phyloP scores from a whole-genome alignment of 2,113 vertebrate genomes.

The Danio rerio region DNA sequence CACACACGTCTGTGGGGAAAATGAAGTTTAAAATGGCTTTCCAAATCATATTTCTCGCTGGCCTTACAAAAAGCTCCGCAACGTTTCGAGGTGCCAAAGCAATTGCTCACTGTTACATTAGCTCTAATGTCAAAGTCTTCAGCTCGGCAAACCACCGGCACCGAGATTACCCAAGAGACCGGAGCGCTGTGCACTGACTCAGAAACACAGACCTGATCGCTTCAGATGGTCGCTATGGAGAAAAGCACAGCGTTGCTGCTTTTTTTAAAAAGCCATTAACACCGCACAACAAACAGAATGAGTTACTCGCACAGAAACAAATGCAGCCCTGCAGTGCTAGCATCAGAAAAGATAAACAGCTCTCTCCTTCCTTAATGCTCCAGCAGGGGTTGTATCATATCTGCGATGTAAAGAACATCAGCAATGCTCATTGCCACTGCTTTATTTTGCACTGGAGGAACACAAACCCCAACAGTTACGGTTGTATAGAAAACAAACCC shows the following conservation, averaged over 20 bases:
- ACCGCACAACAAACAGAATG: conserved; percentile 19
- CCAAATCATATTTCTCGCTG: conserved; percentile 55
- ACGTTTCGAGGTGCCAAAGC: conserved; percentile 51
- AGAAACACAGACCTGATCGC: conserved; percentile 52
- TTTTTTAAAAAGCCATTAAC: conserved; percentile 32
- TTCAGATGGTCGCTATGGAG: conserved; percentile 8
- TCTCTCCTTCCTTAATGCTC: not conserved
- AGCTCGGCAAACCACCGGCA: conserved; percentile 34
- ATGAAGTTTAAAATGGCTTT: conserved; percentile 57
- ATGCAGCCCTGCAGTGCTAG: not conserved
- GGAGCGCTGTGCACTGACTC: conserved; percentile 38
- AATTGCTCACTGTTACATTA: conserved; percentile 64
- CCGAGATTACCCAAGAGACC: conserved; percentile 47
- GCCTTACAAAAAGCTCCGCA: conserved; percentile 58
- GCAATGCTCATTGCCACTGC: not conserved
- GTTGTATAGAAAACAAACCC: too few species aligned
- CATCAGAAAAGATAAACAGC: conserved; percentile 21
- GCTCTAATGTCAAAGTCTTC: conserved; percentile 56
- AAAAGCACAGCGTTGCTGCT: not conserved
- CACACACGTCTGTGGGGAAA: conserved; percentile 52
- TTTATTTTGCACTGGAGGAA: conserved; percentile 28
- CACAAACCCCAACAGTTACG: not conserved
- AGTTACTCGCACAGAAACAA: conserved; percentile 23
- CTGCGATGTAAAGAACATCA: not conserved
- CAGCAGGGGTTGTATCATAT: not conserved